Base-by-base conservation (phyloP, 2,888 invertebrate species). In the Linnaemya vulpina region DNA sequence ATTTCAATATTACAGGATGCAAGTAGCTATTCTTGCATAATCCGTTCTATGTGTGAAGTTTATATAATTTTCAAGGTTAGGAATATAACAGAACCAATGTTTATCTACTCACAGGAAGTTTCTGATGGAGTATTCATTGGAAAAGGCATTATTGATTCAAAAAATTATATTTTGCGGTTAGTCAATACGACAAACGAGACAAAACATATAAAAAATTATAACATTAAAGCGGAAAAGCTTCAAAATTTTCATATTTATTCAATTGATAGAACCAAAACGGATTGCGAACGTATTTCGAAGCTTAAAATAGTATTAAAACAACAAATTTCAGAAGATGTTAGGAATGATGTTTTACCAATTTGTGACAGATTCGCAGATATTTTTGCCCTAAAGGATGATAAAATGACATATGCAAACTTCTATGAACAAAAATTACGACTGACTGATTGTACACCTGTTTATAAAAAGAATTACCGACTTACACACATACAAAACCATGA, bases 41-140 rank as follows among this genome's bases (percentile, higher is more conserved):
- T n/a, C n/a, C n/a, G n/a, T 15, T 63, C 74, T 8, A 63, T 53
- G 13, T 63, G 74, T 51, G 63, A 63, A 38, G 74, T 74, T 38
- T 63, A 38, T n/a, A 53, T 49, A 51, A 51, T 74, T 35, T 74
- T 74, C 13, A 63, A 51, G 51, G 40, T 53, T 13, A 5, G 22
- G 1, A 74, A 53, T 15, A 30, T 62, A 17, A 43, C n/a, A 17
- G 60, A 62, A 35, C 20, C 60, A 22, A 62, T 73, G 73, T 73
- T 62, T 17, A 58, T 51, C 43, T n/a, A n/a, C n/a, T n/a, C n/a
- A n/a, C n/a, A n/a, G n/a, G n/a, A n/a, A n/a, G n/a, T n/a, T n/a
- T n/a, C n/a, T n/a, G n/a, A n/a, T n/a, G n/a, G n/a, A n/a, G n/a
- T n/a, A n/a, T n/a, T n/a, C n/a, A 46, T 67, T 30, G 49, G 49